phyloP scores from a whole-genome alignment of 2,113 vertebrate species.

The Seriola quinqueradiata region DNA sequence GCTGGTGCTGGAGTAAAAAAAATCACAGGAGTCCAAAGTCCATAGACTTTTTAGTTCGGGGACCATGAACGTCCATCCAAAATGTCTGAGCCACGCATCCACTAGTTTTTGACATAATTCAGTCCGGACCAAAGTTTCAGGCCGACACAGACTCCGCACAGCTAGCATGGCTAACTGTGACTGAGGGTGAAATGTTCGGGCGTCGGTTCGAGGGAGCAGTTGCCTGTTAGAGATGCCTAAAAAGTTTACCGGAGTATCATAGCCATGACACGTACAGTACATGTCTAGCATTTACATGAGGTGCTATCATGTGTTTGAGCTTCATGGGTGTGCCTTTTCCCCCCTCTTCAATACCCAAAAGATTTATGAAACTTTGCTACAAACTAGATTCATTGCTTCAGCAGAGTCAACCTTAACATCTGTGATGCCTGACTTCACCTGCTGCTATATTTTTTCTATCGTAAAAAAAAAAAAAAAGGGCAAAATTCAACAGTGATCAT shows the following conservation, averaged over 20 bases:
- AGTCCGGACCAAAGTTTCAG: background rate
- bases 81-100: background rate
- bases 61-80: background rate
- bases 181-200: background rate
- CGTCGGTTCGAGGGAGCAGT: slow-evolving; percentile 17
- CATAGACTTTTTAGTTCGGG: background rate
- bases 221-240: background rate
- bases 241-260: background rate
- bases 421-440: slow-evolving; percentile 67
- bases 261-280: slow-evolving; percentile 19
- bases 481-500: slow-evolving; percentile 26
- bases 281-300: slow-evolving; percentile 44
- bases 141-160: background rate
- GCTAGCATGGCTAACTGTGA: background rate
- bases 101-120: background rate
- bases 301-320: slow-evolving; percentile 71
- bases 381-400: slow-evolving; percentile 51
- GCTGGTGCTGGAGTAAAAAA: too few relatives aligned
- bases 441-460: slow-evolving; percentile 72
- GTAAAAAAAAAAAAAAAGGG: slow-evolving; percentile 30
- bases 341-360: slow-evolving; percentile 36
- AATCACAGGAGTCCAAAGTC: background rate
- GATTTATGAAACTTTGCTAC: slow-evolving; percentile 61
- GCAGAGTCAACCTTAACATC: slow-evolving; percentile 67
- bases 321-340: slow-evolving; percentile 75